These are phyloP conservation scores for Umimayanthus kanabou DNA, from an alignment of 92 coral and sea anemone genomes.

Conservation along the genomic window DNA sequence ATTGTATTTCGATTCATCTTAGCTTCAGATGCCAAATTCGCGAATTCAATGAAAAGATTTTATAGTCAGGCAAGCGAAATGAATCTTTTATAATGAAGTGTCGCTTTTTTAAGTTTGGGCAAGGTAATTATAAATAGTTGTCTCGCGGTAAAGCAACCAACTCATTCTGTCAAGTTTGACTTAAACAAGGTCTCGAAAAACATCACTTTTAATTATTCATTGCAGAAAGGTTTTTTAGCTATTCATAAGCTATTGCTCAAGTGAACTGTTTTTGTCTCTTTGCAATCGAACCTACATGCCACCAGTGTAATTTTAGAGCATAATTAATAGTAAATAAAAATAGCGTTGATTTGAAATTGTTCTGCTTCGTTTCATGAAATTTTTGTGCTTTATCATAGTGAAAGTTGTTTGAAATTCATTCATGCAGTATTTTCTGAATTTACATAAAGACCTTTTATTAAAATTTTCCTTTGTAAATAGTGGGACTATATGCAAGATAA, in stretches of 20 bases:
- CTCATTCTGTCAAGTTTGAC: slow-evolving; percentile 30
- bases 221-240: slow-evolving; percentile 21
- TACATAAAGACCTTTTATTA: slow-evolving; percentile 27
- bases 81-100: background rate
- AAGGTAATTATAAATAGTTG: background rate
- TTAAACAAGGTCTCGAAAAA: slow-evolving; percentile 77
- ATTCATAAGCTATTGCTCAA: slow-evolving; percentile 14
- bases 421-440: slow-evolving; percentile 12
- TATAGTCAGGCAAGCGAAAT: background rate
- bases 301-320: background rate
- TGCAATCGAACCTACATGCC: background rate
- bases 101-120: background rate
- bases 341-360: background rate
- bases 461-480: slow-evolving; percentile 30
- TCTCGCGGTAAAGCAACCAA: slow-evolving; percentile 10
- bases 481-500: slow-evolving; percentile 4
- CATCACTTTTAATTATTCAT: slow-evolving; percentile 76
- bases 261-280: slow-evolving; percentile 15
- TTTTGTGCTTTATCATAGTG: background rate
- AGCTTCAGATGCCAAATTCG: background rate
- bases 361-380: background rate
- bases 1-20: slow-evolving; percentile 2
- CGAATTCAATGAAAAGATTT: background rate
- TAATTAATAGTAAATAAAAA: background rate
- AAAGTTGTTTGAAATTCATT: background rate